These are phyloP conservation scores for Oedothorax gibbosus DNA, from an alignment of 1,140 invertebrate species.

Conservation along the genomic window DNA sequence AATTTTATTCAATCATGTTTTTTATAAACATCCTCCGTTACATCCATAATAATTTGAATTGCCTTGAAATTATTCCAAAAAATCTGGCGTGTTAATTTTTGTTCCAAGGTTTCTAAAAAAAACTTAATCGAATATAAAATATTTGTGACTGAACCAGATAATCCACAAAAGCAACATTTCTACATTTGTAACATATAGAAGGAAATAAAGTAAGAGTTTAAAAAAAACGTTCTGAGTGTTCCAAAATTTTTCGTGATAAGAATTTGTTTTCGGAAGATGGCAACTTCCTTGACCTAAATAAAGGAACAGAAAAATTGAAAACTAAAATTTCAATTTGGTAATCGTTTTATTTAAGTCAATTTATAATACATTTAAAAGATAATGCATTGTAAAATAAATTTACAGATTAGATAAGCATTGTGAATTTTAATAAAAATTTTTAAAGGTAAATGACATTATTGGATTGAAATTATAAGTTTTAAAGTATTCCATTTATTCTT, in stretches of 20 bases:
- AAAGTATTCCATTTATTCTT: too few relatives aligned
- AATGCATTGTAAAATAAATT: not conserved
- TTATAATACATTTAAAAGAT: not conserved
- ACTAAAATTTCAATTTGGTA: not conserved
- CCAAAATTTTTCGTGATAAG: constrained; percentile 16
- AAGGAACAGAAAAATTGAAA: not conserved
- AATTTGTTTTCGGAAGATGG: constrained; percentile 16
- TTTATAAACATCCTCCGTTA: too few relatives aligned
- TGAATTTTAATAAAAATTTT: not conserved
- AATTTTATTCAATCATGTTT: too few relatives aligned
- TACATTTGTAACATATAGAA: constrained; percentile 1
- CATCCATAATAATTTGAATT: too few relatives aligned
- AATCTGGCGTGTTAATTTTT: not conserved
- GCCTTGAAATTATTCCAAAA: too few relatives aligned
- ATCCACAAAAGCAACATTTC: not conserved
- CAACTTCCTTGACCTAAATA: constrained; percentile 42
- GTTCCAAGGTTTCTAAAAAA: not conserved
- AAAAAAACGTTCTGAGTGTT: not conserved
- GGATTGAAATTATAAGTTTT: not conserved
- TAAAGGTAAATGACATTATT: constrained; percentile 1
- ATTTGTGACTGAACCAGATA: not conserved
- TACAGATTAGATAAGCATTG: not conserved
- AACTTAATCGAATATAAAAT: not conserved
- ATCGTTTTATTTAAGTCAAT: constrained; percentile 15
- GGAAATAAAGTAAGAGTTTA: constrained; percentile 6